Evolutionary conservation across 1,140 invertebrate species (phyloP).

Genomic region (Armadillidium nasatum): DNA sequence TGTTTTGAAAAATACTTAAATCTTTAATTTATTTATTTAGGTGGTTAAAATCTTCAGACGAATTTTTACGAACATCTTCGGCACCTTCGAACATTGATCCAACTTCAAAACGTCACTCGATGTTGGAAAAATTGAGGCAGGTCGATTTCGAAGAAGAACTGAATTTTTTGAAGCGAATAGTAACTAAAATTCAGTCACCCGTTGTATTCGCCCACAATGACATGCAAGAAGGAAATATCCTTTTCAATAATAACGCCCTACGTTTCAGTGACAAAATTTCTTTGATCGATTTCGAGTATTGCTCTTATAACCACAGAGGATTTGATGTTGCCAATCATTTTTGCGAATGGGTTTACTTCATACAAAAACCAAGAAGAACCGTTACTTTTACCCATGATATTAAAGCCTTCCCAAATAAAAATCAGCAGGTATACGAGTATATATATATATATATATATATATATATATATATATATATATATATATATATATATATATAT

Average conservation of each 20-base stretch:
- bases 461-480: constrained; percentile 18
- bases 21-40: background rate
- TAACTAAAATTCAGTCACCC: constrained; percentile 60
- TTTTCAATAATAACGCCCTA: constrained; percentile 46
- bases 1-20: background rate
- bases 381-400: constrained; percentile 70
- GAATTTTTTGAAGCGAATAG: constrained; percentile 41
- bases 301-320: constrained; percentile 85
- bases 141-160: constrained; percentile 42
- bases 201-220: constrained; percentile 98
- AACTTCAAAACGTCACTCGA: constrained; percentile 13
- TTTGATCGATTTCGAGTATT: constrained; percentile 90
- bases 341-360: constrained; percentile 86
- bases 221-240: constrained; percentile 81
- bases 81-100: background rate
- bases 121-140: constrained; percentile 36
- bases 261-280: constrained; percentile 49
- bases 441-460: constrained; percentile 16
- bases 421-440: constrained; percentile 65
- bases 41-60: constrained; percentile 2
- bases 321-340: constrained; percentile 97
- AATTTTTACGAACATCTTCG: background rate
- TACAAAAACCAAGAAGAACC: constrained; percentile 67
- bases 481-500: constrained; percentile 16
- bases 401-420: constrained; percentile 65